Evolutionary conservation across 2,113 vertebrate species (phyloP), one percentile per base, ranked within the genome.

Genomic region (Thalassarche chlororhynchos): DNA sequence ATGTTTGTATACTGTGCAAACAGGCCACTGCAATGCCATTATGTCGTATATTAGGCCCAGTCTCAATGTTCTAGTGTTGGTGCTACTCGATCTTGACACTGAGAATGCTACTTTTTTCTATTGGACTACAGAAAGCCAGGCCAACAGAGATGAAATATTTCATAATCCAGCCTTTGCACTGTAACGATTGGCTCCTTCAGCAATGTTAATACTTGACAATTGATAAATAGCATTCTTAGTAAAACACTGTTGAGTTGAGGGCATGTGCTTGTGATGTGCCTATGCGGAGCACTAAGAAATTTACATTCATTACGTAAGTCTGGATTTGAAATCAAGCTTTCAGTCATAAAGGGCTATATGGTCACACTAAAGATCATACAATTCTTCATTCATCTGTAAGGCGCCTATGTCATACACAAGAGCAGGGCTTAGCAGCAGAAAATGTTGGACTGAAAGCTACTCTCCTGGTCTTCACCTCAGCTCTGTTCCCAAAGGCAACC

Each of bases 231-330:
- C 3, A 0, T 51, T 66, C 72, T 77, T 64, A 68, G 42, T 42
- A 71, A 75, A 91, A 24, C 38, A n/a, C n/a, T 42, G 7, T 17
- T 65, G 36, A 61, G 32, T 11, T 62, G 20, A 72, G 26, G 23
- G 21, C 0, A 0, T 0, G 1, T 46, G 32, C 28, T 92, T 94
- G 18, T 25, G 25, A 52, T 58, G 23, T 46, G 40, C 40, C 40
- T 51, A 1, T 0, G 1, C 20, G 15, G 38, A 51, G 11, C 23
- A 62, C 26, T 36, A 66, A 75, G 44, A 71, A 70, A 84, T 68
- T 47, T 29, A 71, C 6, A 38, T 82, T 47, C 4, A 28, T 69
- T 84, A 42, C 7, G 0, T 29, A 76, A 68, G 8, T 25, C n/a
- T 81, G 34, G 32, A 58, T 81, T 84, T 93, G 36, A 92, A 90